phyloP scores from a whole-genome alignment of 2,113 vertebrate species.

The Oryzias javanicus region DNA sequence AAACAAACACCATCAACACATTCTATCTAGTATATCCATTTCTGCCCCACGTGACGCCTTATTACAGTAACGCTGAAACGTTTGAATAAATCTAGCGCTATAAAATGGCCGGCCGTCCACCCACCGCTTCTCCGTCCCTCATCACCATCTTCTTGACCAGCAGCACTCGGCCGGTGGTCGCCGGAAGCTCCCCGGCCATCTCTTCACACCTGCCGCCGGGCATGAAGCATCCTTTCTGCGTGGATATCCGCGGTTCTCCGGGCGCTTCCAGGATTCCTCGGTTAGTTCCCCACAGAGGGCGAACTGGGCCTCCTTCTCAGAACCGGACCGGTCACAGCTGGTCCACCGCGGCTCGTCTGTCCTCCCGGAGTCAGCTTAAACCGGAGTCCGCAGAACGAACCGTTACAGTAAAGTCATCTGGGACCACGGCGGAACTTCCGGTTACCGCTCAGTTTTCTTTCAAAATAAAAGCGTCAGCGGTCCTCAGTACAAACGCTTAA shows the following conservation, averaged over 20 bases:
- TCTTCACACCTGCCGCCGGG: conserved; percentile 71
- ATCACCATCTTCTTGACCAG: conserved; percentile 80
- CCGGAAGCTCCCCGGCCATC: conserved; percentile 53
- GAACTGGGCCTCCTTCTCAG: conserved; percentile 10
- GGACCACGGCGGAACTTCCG: too few species aligned
- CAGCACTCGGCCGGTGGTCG: conserved; percentile 67
- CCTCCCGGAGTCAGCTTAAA: too few species aligned
- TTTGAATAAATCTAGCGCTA: too few species aligned
- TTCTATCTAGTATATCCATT: too few species aligned
- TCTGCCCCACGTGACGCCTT: too few species aligned
- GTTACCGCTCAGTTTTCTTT: too few species aligned
- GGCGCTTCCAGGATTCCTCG: conserved; percentile 72
- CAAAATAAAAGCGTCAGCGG: too few species aligned
- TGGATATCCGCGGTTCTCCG: conserved; percentile 72
- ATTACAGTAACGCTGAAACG: too few species aligned
- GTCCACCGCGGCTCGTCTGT: too few species aligned
- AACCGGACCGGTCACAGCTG: not conserved
- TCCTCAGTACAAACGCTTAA: too few species aligned
- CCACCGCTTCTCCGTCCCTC: conserved; percentile 76
- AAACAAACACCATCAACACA: not conserved
- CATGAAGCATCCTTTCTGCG: conserved; percentile 75
- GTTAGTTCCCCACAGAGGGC: conserved; percentile 30
- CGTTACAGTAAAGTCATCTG: too few species aligned
- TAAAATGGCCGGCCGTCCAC: conserved; percentile 37
- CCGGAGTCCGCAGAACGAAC: too few species aligned